Conservation (phyloP, 2,797 vertebrate genomes). For the Peromyscus eremicus region DNA sequence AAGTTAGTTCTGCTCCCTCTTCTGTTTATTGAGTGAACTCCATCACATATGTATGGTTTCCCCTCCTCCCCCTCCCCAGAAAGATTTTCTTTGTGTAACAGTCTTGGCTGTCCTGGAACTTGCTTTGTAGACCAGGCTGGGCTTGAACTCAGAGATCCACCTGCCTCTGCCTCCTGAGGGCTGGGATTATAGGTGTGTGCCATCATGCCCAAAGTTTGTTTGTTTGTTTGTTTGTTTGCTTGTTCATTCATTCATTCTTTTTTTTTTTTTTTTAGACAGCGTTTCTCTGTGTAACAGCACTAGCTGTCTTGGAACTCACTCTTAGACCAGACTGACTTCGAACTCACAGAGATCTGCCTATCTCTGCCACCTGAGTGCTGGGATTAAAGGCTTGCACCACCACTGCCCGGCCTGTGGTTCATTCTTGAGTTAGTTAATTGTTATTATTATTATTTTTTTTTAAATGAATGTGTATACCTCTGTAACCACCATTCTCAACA, state of each 20-base stretch:
- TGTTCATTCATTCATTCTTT: too few species aligned
- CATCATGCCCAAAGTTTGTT: not conserved
- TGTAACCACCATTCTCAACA: not conserved
- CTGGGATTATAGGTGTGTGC: not conserved
- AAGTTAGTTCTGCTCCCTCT: conserved; percentile 30
- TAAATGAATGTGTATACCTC: not conserved
- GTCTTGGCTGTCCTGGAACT: not conserved
- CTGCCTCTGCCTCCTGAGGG: not conserved
- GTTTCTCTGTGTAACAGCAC: not conserved
- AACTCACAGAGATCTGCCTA: not conserved
- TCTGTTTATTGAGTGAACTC: conserved; percentile 1
- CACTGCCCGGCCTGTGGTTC: not conserved
- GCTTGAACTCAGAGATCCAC: not conserved
- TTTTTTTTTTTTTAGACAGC: not conserved
- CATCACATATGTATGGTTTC: not conserved
- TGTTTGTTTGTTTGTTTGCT: too few species aligned
- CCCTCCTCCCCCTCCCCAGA: not conserved
- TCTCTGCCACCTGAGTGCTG: not conserved
- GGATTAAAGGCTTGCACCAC: not conserved
- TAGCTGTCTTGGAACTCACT: not conserved
- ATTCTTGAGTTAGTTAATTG: not conserved
- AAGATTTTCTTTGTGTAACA: not conserved
- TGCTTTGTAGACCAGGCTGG: not conserved
- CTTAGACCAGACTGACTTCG: not conserved
- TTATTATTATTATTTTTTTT: not conserved